Base-by-base conservation (phyloP, 2,888 invertebrate genomes). In the Dermolepida albohirtum region DNA sequence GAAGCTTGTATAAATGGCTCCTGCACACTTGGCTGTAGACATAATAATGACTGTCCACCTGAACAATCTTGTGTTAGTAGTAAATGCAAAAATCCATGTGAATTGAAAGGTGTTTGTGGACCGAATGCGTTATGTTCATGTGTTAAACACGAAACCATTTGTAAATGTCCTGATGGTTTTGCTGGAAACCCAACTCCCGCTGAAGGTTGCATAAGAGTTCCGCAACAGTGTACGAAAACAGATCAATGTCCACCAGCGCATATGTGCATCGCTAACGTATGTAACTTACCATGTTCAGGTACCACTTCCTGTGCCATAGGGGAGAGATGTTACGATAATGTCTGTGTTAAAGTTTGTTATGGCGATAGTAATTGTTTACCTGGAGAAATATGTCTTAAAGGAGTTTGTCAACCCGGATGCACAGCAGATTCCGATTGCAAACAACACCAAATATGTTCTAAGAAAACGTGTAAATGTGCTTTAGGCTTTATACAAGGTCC, bases 331-430 rank as follows among this genome's bases (percentile, higher is more conserved):
- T 88, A 87, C 69, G 90, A 92, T 74, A 90, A 88, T 72, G 87
- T 91, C 72, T 96, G 95, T 77, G 88, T 90, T 16, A 95, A 95
- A 85, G 89, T 95, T 40, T 96, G 96, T 80, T 95, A 94, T 78
- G 90, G 92, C 8, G 95, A 95, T 79, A 94, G 92, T 77, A 96
- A 96, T 78, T 96, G 96, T 77, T 85, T 95, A 75, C 92, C 93
- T 1, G 96, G 96, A 55, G 96, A 96, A 85, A 90, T 96, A 68
- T 96, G 96, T 75, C 89, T 89, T 70, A 85, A 86, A 72, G 95
- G 95, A 63, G 87, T 90, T 47, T 96, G 96, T 78, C 89, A 92
- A 77, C 88, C 91, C 1, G 96, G 96, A 5, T 96, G 96, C 79
- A 89, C 90, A 69, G 87, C 89, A 0, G 93, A 94, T 79, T 87